Conservation (phyloP, 1,140 invertebrate genomes). For the Ladona fulva region DNA sequence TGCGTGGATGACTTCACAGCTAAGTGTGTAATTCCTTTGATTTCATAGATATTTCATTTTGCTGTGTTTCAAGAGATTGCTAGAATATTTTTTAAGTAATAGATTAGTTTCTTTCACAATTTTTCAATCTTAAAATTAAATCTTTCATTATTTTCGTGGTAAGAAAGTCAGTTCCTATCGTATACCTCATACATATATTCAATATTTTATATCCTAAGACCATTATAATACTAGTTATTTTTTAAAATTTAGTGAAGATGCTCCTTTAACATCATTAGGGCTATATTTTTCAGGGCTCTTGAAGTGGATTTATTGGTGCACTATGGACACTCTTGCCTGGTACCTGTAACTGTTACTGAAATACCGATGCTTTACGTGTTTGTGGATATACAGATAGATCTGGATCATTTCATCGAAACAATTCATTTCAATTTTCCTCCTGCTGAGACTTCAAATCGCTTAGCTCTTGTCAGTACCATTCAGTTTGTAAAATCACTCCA, state of each 20-base stretch:
- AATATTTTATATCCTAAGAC: too few relatives aligned
- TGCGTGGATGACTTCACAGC: conserved; percentile 98
- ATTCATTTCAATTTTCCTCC: conserved; percentile 72
- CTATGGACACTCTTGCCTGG: conserved; percentile 96
- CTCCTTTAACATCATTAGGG: too few relatives aligned
- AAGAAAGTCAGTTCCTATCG: too few relatives aligned
- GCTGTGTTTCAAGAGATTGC: too few relatives aligned
- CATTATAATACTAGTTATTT: too few relatives aligned
- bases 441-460: conserved; percentile 36
- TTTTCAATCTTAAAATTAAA: too few relatives aligned
- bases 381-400: conserved; percentile 89
- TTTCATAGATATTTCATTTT: too few relatives aligned
- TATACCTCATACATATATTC: too few relatives aligned
- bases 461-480: conserved; percentile 90
- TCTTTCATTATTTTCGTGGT: too few relatives aligned
- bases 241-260: too few relatives aligned
- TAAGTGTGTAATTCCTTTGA: conserved; percentile 40
- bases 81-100: too few relatives aligned
- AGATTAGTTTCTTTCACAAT: too few relatives aligned
- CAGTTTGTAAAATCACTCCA: conserved; percentile 94
- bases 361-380: conserved; percentile 95
- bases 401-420: conserved; percentile 84
- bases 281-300: conserved; percentile 36
- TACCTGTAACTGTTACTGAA: conserved; percentile 86
- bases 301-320: conserved; percentile 91